Conservation (phyloP, 2,888 invertebrate species). For the Drosophila birchii region DNA sequence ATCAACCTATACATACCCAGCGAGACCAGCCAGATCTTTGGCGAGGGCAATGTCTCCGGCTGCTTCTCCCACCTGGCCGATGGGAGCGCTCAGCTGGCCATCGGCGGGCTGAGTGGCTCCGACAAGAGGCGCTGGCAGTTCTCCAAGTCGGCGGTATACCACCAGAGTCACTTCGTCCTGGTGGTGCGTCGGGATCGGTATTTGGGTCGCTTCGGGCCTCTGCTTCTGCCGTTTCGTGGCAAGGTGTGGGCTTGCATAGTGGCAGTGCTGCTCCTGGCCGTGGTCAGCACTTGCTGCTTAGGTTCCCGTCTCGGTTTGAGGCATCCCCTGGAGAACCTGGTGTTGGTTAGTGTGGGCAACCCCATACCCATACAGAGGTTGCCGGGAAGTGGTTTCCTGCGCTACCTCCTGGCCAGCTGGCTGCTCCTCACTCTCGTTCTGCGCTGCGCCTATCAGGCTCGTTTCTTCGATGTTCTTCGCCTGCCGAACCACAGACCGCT, state of each 20-base stretch:
- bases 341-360: constrained; percentile 67
- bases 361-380: constrained; percentile 52
- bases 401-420: constrained; percentile 75
- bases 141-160: constrained; percentile 65
- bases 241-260: constrained; percentile 66
- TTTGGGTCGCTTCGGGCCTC: constrained; percentile 56
- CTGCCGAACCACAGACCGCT: constrained; percentile 48
- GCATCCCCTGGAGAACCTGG: constrained; percentile 61
- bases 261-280: constrained; percentile 17
- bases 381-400: constrained; percentile 64
- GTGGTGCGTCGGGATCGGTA: constrained; percentile 61
- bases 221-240: constrained; percentile 63
- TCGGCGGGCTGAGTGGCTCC: constrained; percentile 77
- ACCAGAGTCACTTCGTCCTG: constrained; percentile 69
- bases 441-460: constrained; percentile 81
- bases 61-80: constrained; percentile 70
- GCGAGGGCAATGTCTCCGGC: constrained; percentile 54
- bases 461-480: constrained; percentile 78
- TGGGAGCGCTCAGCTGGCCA: constrained; percentile 62
- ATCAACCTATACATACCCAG: constrained; percentile 60
- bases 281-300: constrained; percentile 23
- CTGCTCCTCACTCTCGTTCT: constrained; percentile 72
- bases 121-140: constrained; percentile 54
- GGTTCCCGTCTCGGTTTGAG: constrained; percentile 38
- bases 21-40: constrained; percentile 43